Percentiles rank a stretch among this genome's conserved stretches.
phyloP scores from a whole-genome alignment of 2,113 vertebrate species.

The Apaloderma vittatum region DNA sequence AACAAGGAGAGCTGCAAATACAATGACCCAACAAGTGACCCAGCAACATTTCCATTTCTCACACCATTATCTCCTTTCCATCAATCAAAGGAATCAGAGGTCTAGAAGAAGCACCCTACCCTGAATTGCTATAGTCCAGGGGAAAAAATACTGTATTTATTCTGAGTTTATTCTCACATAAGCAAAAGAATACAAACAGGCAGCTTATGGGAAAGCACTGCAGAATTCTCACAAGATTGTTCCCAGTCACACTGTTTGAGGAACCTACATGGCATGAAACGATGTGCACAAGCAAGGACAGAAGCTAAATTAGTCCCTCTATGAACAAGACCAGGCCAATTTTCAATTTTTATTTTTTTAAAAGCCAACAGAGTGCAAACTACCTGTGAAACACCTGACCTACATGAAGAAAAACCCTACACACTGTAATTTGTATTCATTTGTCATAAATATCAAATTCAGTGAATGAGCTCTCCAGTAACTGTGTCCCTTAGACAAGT shows the following conservation, averaged over 20 bases:
- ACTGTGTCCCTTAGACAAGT: neutral
- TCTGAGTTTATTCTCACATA: neutral
- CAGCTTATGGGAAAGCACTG: neutral
- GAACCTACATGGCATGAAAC: neutral
- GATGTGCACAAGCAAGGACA: neutral
- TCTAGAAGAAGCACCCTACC: neutral
- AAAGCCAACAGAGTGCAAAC: neutral
- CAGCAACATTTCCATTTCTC: slow-evolving; percentile 21
- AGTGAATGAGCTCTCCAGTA: neutral
- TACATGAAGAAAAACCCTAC: neutral
- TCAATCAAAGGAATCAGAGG: neutral
- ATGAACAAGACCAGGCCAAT: neutral
- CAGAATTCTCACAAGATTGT: neutral
- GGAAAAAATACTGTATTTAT: neutral
- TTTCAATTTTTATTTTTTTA: neutral
- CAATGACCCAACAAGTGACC: neutral
- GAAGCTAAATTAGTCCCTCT: neutral
- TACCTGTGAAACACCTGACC: neutral
- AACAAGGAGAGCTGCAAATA: neutral
- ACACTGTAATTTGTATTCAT: neutral
- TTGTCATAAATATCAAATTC: neutral
- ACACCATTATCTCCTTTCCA: slow-evolving; percentile 4
- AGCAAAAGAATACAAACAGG: neutral
- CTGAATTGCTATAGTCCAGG: neutral
- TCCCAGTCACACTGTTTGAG: neutral